These are phyloP conservation scores for Sthenelais limicola DNA, from an alignment of 2,888 invertebrate genomes.

Conservation along the genomic window DNA sequence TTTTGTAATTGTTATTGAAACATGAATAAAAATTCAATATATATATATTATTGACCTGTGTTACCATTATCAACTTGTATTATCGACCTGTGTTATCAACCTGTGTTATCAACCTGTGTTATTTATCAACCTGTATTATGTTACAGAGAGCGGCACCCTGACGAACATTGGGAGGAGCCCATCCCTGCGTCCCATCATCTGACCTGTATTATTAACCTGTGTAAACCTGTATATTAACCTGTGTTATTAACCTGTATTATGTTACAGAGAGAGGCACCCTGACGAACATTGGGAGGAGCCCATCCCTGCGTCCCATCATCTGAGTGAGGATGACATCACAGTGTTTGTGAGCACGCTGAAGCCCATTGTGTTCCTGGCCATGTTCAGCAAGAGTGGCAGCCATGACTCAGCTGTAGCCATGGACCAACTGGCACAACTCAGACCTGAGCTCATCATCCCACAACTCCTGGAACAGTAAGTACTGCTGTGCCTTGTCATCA, in stretches of 20 bases:
- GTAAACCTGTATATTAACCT: too few species aligned
- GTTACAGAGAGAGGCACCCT: constrained; percentile 64
- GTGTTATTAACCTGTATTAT: too few species aligned
- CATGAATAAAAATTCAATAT: too few species aligned
- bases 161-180: constrained; percentile 79
- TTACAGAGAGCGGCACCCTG: constrained; percentile 65
- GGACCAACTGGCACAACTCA: constrained; percentile 82
- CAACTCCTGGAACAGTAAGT: constrained; percentile 82
- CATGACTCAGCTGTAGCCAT: constrained; percentile 79
- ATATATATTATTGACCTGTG: too few species aligned
- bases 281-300: constrained; percentile 79
- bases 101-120: too few species aligned
- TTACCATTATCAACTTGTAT: too few species aligned
- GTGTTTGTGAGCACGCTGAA: constrained; percentile 83
- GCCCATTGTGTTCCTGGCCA: constrained; percentile 83
- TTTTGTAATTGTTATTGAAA: too few species aligned
- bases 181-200: constrained; percentile 81
- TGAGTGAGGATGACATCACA: constrained; percentile 86
- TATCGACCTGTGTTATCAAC: too few species aligned
- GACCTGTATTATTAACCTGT: too few species aligned
- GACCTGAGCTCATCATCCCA: constrained; percentile 88
- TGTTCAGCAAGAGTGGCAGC: constrained; percentile 82
- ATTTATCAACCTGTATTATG: too few species aligned
- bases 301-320: constrained; percentile 79
- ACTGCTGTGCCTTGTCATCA: background rate